Conservation (phyloP, 1,140 invertebrate species). For the Hesperophylax magnus region DNA sequence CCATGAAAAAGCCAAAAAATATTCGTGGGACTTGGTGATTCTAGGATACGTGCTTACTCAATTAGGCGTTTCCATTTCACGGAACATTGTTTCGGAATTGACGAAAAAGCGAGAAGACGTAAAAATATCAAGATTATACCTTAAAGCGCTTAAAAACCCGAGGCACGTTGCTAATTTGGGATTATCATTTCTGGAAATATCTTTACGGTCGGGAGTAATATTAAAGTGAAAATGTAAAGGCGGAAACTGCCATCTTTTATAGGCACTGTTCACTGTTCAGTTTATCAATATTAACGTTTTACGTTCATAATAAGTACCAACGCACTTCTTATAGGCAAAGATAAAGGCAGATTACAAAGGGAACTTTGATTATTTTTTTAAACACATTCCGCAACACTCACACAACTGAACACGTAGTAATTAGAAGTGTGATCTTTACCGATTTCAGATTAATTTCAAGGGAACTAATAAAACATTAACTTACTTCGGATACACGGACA, state of each 20-base stretch:
- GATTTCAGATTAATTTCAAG: no score
- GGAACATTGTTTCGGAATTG: constrained; percentile 24
- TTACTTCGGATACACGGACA: no score
- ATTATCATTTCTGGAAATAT: background rate
- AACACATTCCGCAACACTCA: no score
- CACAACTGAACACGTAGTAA: no score
- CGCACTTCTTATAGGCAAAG: no score
- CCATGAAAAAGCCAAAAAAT: constrained; percentile 41
- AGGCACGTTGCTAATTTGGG: background rate
- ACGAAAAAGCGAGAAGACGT: constrained; percentile 3
- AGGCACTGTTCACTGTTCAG: background rate
- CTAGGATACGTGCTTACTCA: constrained; percentile 27
- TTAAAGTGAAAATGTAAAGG: background rate
- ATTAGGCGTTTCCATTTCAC: constrained; percentile 39
- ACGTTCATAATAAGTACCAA: no score
- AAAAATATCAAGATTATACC: constrained; percentile 10
- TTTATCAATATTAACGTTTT: background rate
- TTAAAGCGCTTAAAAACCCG: background rate
- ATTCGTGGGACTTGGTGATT: constrained; percentile 25
- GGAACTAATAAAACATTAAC: no score
- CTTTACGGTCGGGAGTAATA: background rate
- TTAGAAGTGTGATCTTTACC: no score
- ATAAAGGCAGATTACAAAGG: no score
- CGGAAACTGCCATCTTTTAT: background rate
- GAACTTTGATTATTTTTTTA: no score